phyloP scores from a whole-genome alignment of 1,140 invertebrate genomes.

The Nilaparvata lugens region DNA sequence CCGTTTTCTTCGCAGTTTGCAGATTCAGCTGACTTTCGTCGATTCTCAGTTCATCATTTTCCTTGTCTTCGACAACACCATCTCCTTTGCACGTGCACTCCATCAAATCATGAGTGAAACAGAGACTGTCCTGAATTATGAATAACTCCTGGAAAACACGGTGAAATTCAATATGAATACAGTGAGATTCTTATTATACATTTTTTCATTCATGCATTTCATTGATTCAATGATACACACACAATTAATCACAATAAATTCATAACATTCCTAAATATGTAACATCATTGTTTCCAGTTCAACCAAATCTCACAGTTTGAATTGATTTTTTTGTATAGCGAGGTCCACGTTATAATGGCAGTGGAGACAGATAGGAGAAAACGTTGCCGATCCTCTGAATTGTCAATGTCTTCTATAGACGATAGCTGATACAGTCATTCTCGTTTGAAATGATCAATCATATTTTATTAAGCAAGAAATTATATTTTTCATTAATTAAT shows the following conservation, averaged over 20 bases:
- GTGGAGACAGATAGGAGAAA: too few relatives aligned
- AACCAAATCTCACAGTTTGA: not conserved
- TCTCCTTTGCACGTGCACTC: slow-evolving; percentile 25
- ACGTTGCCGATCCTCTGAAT: too few relatives aligned
- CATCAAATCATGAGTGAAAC: slow-evolving; percentile 24
- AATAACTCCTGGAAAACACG: slow-evolving; percentile 26
- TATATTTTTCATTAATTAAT: too few relatives aligned
- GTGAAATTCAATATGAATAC: not conserved
- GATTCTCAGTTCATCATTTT: not conserved
- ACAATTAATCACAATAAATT: not conserved
- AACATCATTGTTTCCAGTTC: not conserved
- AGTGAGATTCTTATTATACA: not conserved
- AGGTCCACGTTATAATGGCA: too few relatives aligned
- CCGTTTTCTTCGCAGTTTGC: not conserved
- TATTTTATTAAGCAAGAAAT: too few relatives aligned
- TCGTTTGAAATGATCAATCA: too few relatives aligned
- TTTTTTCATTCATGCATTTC: not conserved
- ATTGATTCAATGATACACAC: not conserved
- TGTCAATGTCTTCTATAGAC: too few relatives aligned
- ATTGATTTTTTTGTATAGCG: not conserved
- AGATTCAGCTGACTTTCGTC: slow-evolving; percentile 7
- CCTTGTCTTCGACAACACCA: slow-evolving; percentile 15
- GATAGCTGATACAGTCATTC: too few relatives aligned
- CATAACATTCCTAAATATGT: not conserved
- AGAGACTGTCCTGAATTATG: slow-evolving; percentile 11